Evolutionary conservation across 2,797 vertebrate species (phyloP).

Genomic region (Chrysocyon brachyurus): DNA sequence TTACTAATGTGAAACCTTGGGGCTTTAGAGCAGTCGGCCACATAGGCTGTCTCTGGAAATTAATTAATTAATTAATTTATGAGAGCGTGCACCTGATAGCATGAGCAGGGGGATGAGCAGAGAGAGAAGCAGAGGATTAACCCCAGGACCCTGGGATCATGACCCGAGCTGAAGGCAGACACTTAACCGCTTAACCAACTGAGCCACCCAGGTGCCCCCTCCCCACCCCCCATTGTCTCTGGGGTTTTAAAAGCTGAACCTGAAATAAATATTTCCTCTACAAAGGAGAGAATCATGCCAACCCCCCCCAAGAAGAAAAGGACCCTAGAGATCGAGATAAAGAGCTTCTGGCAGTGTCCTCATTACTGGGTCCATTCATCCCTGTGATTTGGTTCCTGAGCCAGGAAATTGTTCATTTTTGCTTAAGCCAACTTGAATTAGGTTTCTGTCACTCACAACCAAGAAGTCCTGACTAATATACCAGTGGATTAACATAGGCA

Average conservation of each 20-base stretch:
- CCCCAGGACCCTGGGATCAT: too few species aligned
- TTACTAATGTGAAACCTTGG: background rate
- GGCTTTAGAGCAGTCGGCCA: background rate
- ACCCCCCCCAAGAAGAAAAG: background rate
- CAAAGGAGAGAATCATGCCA: background rate
- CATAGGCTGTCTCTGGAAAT: background rate
- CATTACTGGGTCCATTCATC: background rate
- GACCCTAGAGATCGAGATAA: background rate
- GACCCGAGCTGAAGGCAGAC: too few species aligned
- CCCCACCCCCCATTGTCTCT: background rate
- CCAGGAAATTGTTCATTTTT: conserved; percentile 54
- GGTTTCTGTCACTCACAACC: conserved; percentile 22
- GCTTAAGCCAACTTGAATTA: conserved; percentile 40
- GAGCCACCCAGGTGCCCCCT: too few species aligned
- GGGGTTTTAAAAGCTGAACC: background rate
- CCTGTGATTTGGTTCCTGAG: background rate
- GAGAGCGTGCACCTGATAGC: too few species aligned
- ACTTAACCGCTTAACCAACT: too few species aligned
- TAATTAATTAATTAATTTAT: too few species aligned
- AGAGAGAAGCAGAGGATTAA: too few species aligned
- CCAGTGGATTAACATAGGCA: background rate
- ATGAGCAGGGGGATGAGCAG: too few species aligned
- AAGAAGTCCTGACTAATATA: conserved; percentile 6
- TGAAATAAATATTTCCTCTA: conserved; percentile 1
- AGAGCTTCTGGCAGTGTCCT: background rate